These are phyloP conservation scores for Tenualosa thibaudeaui DNA, from an alignment of 2,797 vertebrate genomes.

Conservation along the genomic window DNA sequence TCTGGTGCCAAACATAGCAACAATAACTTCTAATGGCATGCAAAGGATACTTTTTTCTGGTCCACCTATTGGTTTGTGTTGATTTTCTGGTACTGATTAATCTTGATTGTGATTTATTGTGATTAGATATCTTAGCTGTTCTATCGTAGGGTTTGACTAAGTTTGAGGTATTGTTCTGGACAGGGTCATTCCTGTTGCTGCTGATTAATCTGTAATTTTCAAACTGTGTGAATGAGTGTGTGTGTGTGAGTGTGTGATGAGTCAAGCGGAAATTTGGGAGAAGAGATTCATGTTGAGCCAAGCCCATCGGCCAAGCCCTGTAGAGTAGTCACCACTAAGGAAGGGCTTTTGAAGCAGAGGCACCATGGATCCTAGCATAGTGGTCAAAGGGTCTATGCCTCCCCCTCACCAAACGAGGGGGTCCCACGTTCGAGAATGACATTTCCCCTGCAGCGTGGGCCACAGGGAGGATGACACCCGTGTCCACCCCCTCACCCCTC, in stretches of 20 bases:
- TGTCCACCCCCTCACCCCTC: conserved; percentile 63
- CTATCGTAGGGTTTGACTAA: not conserved
- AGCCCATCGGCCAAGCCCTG: conserved; percentile 32
- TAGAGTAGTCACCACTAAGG: conserved; percentile 19
- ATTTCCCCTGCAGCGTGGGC: conserved; percentile 66
- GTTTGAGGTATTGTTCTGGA: not conserved
- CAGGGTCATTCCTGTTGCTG: not conserved
- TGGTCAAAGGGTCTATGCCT: conserved; percentile 2
- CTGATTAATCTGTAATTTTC: not conserved
- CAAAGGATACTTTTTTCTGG: not conserved
- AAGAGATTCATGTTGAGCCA: conserved; percentile 29
- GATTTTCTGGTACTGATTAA: not conserved
- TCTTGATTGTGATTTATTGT: too few relatives aligned
- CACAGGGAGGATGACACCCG: conserved; percentile 71
- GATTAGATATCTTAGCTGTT: not conserved
- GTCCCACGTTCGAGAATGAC: conserved; percentile 57
- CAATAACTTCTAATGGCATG: not conserved
- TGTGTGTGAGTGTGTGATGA: not conserved
- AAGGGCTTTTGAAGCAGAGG: not conserved
- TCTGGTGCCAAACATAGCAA: not conserved
- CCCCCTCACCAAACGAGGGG: conserved; percentile 14
- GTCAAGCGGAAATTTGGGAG: not conserved
- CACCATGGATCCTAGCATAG: conserved; percentile 20
- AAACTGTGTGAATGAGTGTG: not conserved
- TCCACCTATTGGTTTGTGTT: not conserved